Evolutionary conservation across 2,888 invertebrate species (phyloP).

Genomic region (Meiosimyza decipiens): DNA sequence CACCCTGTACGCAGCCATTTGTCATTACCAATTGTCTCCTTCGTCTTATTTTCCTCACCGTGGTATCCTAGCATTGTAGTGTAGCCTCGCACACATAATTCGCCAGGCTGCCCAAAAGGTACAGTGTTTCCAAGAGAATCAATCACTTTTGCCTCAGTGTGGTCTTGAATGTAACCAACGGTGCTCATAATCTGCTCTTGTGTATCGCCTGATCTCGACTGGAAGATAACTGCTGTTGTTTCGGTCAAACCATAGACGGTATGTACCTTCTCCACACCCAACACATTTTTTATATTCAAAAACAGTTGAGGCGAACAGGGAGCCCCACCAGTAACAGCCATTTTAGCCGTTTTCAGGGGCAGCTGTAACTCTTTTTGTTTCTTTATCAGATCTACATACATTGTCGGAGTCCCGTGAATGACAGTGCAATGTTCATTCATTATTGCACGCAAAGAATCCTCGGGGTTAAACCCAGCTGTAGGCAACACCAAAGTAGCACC

Average conservation of each 20-base stretch:
- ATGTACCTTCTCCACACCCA: conserved; percentile 69
- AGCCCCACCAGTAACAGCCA: conserved; percentile 79
- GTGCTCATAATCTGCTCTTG: conserved; percentile 66
- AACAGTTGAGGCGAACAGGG: conserved; percentile 75
- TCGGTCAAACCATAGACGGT: conserved; percentile 74
- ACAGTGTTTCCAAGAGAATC: conserved; percentile 73
- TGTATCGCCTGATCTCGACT: conserved; percentile 68
- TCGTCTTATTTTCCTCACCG: conserved; percentile 77
- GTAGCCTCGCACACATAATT: conserved; percentile 79
- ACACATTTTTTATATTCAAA: conserved; percentile 67
- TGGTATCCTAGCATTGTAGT: conserved; percentile 80
- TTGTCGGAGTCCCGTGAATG: conserved; percentile 85
- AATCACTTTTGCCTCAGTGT: conserved; percentile 72
- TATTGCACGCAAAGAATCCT: conserved; percentile 73
- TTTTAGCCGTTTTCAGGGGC: conserved; percentile 67
- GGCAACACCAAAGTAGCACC: conserved; percentile 75
- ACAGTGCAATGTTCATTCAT: conserved; percentile 77
- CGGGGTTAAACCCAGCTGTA: conserved; percentile 71
- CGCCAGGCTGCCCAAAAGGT: conserved; percentile 76
- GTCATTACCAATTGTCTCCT: conserved; percentile 72
- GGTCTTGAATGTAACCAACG: conserved; percentile 71
- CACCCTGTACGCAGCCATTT: conserved; percentile 83
- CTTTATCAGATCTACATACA: conserved; percentile 82
- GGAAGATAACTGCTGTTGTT: conserved; percentile 69
- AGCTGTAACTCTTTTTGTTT: conserved; percentile 67